Evolutionary conservation across 2,113 vertebrate species (phyloP).

Genomic region (Dryoscopus gambensis): DNA sequence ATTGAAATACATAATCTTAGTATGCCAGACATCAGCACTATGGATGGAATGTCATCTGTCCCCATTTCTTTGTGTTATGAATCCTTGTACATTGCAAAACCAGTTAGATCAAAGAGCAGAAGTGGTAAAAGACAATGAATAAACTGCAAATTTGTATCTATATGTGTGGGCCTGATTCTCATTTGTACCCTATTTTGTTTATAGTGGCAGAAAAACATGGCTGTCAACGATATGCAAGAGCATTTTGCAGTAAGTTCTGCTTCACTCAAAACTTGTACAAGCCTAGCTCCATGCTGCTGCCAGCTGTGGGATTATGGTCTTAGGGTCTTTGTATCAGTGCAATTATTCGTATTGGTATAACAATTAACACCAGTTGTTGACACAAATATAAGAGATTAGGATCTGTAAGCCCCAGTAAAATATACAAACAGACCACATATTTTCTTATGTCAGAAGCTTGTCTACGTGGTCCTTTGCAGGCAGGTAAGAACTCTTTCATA

Average conservation of each 20-base stretch:
- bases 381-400: neutral
- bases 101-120: neutral
- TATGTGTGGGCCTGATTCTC: neutral
- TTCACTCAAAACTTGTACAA: fast-evolving
- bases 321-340: neutral
- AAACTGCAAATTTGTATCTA: neutral
- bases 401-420: neutral
- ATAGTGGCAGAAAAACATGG: neutral
- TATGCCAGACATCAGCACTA: conserved; percentile 11
- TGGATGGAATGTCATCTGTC: conserved; percentile 40
- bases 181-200: neutral
- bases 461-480: neutral
- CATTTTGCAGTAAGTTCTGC: neutral
- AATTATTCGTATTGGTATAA: neutral
- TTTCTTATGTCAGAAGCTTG: neutral
- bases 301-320: neutral
- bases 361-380: neutral
- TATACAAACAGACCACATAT: neutral
- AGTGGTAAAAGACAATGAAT: neutral
- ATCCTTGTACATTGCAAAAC: conserved; percentile 3
- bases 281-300: neutral
- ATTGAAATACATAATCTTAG: conserved; percentile 5
- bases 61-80: neutral
- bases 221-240: neutral
- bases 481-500: neutral